Conservation (phyloP, 2,113 vertebrate species). For the Otocyon megalotis region DNA sequence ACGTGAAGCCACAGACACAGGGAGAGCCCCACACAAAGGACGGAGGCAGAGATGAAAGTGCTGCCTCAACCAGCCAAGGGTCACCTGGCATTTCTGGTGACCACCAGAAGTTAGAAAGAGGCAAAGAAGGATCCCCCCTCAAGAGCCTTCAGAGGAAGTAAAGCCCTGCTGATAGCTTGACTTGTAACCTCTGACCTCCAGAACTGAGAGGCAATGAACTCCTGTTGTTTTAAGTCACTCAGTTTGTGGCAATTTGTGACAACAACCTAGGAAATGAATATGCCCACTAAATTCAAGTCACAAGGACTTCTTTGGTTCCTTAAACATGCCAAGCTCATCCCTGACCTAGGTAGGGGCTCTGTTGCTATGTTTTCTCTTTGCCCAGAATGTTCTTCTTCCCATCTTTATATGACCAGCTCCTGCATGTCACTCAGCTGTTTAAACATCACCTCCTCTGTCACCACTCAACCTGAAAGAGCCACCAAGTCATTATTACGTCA, state of each 20-base stretch:
- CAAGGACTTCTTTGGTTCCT: no score
- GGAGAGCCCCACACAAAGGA: no score
- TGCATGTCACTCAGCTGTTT: neutral
- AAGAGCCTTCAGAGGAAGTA: neutral
- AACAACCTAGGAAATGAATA: neutral
- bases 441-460: neutral
- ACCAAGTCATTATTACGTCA: no score
- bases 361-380: neutral
- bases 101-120: neutral
- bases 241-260: neutral
- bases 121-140: neutral
- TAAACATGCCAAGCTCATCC: neutral
- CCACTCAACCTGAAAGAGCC: neutral
- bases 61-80: accelerated
- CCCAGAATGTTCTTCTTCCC: neutral
- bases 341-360: no score
- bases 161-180: neutral
- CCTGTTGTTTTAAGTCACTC: neutral
- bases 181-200: neutral
- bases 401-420: neutral
- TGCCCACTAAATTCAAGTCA: neutral
- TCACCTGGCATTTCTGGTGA: no score
- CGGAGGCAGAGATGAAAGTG: accelerated
- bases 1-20: neutral
- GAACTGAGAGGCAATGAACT: neutral